Evolutionary conservation across 2,797 vertebrate genomes (phyloP).

Genomic region (Trematomus bernacchii): DNA sequence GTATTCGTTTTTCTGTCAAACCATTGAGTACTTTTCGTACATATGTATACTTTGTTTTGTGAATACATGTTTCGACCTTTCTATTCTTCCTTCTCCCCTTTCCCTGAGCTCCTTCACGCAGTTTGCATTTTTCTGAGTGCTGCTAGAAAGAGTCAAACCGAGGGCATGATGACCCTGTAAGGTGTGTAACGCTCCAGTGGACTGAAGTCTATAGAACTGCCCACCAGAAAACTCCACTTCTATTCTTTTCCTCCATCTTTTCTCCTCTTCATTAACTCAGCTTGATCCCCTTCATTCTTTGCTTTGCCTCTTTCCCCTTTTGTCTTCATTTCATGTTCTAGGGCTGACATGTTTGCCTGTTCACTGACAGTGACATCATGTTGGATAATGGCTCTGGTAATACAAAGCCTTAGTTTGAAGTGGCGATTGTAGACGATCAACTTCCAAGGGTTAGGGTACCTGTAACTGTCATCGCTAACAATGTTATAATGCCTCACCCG

Average conservation of each 20-base stretch:
- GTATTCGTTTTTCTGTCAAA: neutral
- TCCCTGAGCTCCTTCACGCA: constrained; percentile 13
- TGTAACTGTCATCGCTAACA: constrained; percentile 44
- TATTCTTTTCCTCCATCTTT: constrained; percentile 30
- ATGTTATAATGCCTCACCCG: constrained; percentile 45
- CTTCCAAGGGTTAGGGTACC: neutral
- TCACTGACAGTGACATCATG: constrained; percentile 39
- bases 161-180: constrained; percentile 59
- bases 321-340: constrained; percentile 44
- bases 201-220: constrained; percentile 58
- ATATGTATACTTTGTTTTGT: neutral
- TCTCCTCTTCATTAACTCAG: constrained; percentile 50
- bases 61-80: neutral
- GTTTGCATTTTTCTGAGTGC: constrained; percentile 31
- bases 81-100: neutral
- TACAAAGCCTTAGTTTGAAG: constrained; percentile 33
- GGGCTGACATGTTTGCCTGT: constrained; percentile 44
- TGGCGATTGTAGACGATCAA: constrained; percentile 34
- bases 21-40: constrained; percentile 1
- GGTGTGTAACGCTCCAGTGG: constrained; percentile 61
- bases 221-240: constrained; percentile 46
- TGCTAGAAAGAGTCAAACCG: constrained; percentile 44
- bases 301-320: constrained; percentile 21
- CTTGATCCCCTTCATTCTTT: constrained; percentile 35
- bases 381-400: constrained; percentile 43